A percentile compares a stretch with the other conserved stretches of the same genome.
Conservation (phyloP, 2,797 vertebrate species). For the Sardinella longiceps region DNA sequence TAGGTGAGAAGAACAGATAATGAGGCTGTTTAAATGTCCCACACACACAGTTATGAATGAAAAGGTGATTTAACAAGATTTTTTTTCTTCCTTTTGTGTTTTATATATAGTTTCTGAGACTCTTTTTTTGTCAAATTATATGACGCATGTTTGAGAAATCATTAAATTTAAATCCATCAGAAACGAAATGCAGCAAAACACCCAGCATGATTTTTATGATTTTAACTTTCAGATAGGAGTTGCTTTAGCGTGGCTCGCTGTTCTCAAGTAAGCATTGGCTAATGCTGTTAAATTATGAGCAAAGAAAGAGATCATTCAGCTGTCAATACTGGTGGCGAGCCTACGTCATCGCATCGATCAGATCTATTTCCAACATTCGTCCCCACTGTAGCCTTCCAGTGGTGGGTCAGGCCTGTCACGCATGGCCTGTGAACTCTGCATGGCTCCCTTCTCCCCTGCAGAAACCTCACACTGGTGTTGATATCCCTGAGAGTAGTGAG, state of each 20-base stretch:
- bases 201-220: background rate
- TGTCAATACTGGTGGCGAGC: background rate
- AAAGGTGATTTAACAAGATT: background rate
- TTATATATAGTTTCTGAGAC: background rate
- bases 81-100: background rate
- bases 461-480: conserved; percentile 3
- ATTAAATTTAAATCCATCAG: background rate
- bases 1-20: conserved; percentile 1
- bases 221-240: background rate
- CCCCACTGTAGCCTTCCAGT: background rate
- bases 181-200: background rate
- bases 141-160: background rate
- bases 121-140: background rate
- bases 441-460: background rate
- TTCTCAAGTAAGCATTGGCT: background rate
- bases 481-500: conserved; percentile 1
- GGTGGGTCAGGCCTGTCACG: background rate
- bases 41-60: background rate
- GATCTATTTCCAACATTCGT: background rate
- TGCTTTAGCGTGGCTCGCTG: background rate
- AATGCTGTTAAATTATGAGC: background rate
- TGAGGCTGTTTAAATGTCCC: background rate
- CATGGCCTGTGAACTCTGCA: background rate
- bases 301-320: background rate
- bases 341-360: conserved; percentile 13